A percentile compares a stretch with the other conserved stretches of the same genome.
Conservation (phyloP, 2,113 vertebrate genomes). For the Rhombomys opimus region DNA sequence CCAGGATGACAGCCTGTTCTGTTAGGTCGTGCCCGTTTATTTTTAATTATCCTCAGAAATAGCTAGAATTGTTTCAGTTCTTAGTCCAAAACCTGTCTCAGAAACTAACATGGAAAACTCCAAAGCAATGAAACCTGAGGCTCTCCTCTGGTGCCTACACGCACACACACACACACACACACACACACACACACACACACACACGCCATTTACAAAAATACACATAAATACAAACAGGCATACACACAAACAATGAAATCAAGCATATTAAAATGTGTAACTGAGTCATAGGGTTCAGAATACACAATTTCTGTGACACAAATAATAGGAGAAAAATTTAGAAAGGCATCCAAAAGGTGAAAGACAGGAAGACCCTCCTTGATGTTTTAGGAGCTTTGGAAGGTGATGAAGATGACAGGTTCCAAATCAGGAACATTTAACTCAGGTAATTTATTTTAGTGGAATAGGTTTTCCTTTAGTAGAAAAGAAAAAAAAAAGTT, state of each 20-base stretch:
- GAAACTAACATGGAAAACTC: background rate
- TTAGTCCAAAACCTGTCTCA: background rate
- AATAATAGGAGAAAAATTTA: conserved; percentile 42
- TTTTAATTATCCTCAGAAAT: conserved; percentile 78
- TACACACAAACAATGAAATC: background rate
- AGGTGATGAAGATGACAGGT: conserved; percentile 36
- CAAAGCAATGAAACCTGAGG: background rate
- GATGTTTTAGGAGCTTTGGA: conserved; percentile 27
- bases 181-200: background rate
- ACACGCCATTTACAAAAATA: background rate
- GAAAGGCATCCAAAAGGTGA: conserved; percentile 59
- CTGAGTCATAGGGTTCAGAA: background rate
- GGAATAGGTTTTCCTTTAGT: conserved; percentile 48
- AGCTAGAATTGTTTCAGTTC: conserved; percentile 40
- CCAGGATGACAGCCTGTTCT: conserved; percentile 45
- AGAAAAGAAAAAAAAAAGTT: conserved; percentile 23
- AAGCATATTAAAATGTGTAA: background rate
- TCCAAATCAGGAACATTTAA: conserved; percentile 72
- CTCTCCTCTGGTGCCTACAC: background rate
- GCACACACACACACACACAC: background rate
- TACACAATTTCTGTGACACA: conserved; percentile 11
- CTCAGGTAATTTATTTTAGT: conserved; percentile 25
- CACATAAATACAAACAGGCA: background rate
- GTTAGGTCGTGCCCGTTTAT: conserved; percentile 74
- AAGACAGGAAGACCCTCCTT: conserved; percentile 46